Conservation (phyloP, 2,797 vertebrate genomes). For the Mastacembelus armatus region DNA sequence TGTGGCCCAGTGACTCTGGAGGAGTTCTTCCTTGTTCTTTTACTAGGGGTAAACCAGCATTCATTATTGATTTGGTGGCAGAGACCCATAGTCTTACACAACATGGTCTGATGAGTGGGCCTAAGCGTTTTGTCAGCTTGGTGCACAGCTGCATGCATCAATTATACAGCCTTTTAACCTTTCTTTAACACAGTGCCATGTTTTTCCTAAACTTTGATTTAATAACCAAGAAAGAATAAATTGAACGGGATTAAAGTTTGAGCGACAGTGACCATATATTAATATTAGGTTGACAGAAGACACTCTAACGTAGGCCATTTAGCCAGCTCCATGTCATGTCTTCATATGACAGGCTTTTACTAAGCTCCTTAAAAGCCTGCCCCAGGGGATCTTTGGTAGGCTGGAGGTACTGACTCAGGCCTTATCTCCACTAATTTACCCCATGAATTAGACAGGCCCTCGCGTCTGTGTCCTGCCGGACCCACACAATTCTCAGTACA, state of each 20-base stretch:
- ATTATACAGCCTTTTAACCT: slow-evolving; percentile 47
- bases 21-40: slow-evolving; percentile 71
- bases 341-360: slow-evolving; percentile 85
- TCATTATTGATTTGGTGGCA: slow-evolving; percentile 79
- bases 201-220: slow-evolving; percentile 72
- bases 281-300: slow-evolving; percentile 83
- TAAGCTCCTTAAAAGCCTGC: slow-evolving; percentile 88
- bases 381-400: slow-evolving; percentile 83
- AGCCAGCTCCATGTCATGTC: slow-evolving; percentile 84
- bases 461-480: slow-evolving; percentile 73
- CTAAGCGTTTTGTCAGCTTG: slow-evolving; percentile 58
- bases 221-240: slow-evolving; percentile 78
- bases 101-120: slow-evolving; percentile 51
- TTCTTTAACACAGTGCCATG: slow-evolving; percentile 20
- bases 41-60: slow-evolving; percentile 72
- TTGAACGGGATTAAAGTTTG: slow-evolving; percentile 79
- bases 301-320: slow-evolving; percentile 83
- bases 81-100: slow-evolving; percentile 59
- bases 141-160: slow-evolving; percentile 25
- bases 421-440: slow-evolving; percentile 86
- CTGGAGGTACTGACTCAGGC: slow-evolving; percentile 81
- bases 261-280: slow-evolving; percentile 79
- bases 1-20: slow-evolving; percentile 76
- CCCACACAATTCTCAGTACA: slow-evolving; percentile 68
- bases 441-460: slow-evolving; percentile 76